These are phyloP conservation scores for Neotragus pygmaeus DNA, from an alignment of 2,113 vertebrate genomes.

Conservation along the genomic window DNA sequence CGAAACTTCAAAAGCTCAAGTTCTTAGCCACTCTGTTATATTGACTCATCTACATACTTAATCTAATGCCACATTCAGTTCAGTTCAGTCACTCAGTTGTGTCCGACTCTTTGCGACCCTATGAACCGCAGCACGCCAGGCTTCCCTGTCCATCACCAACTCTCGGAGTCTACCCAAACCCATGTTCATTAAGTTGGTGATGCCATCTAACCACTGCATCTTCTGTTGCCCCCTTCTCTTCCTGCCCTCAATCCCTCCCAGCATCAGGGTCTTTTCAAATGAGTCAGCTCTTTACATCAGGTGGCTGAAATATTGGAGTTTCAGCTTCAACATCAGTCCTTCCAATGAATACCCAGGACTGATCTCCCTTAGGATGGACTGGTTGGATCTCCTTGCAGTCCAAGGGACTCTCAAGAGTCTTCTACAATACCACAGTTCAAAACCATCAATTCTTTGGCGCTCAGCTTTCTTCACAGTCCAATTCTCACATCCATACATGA, in stretches of 20 bases:
- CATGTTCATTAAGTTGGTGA: background rate
- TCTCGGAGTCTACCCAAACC: rapidly evolving
- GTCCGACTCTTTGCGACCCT: rapidly evolving
- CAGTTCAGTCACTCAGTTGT: background rate
- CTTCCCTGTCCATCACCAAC: background rate
- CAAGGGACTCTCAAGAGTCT: background rate
- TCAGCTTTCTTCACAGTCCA: background rate
- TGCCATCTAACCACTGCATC: background rate
- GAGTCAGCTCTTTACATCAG: background rate
- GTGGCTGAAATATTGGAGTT: background rate
- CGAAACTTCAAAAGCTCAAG: constrained; percentile 10
- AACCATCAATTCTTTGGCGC: background rate
- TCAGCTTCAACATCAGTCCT: background rate
- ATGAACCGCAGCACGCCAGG: rapidly evolving
- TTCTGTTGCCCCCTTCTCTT: background rate
- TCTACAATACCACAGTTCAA: background rate
- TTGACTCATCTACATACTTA: background rate
- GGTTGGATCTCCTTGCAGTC: background rate
- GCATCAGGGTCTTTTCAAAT: background rate
- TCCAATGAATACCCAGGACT: background rate
- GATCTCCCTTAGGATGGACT: background rate
- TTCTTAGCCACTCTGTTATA: background rate
- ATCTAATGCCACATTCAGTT: background rate
- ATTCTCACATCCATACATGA: background rate
- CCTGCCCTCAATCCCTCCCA: background rate